Base-by-base conservation (phyloP, 1,140 invertebrate genomes). In the Pseudomyrmex concolor region DNA sequence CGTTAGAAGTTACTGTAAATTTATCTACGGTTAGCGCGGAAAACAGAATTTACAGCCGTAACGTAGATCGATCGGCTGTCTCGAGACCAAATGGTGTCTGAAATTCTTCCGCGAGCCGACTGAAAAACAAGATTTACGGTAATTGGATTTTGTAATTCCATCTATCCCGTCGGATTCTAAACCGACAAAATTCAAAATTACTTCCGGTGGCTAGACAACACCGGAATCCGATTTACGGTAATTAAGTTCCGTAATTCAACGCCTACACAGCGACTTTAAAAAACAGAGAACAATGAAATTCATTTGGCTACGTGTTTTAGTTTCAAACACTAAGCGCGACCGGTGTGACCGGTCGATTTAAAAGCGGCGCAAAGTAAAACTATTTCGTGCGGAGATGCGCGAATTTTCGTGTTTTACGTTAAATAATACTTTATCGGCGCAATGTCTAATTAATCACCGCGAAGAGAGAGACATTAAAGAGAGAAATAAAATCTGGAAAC, bases 111-210 rank as follows among this genome's bases (percentile, higher is more conserved):
- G 34, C 48, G 19, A 7, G 68, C 48, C 80, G 71, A 54, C 70
- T 74, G 64, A 82, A 73, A 82, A 82, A 76, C 76, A 71, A 80
- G 76, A 80, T 80, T 80, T 80, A 80, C 54, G 76, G 15, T 80
- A 80, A 80, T 80, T 80, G 76, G 76, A 80, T 80, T 80, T 80
- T 71, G 66, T 71, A 80, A 80, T 80, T 70, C 64, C 76, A 59
- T 70, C 57, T 57, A 34, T 34, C 34, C 34, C 5, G 34, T 48
- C 48, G 57, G 43, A 70, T 70, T 70, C 66, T 70, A 80, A 80
- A 80, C 43, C 50, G 22, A 64, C 22, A 19, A 80, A 80, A 80
- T 80, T 54, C 34, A 57, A 78, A 71, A 80, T 80, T 70, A 50
- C 66, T 59, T 70, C 34, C 12, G 10, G 0, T 10, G 34, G 7